phyloP scores from a whole-genome alignment of 1,140 invertebrate species.

The Drosophila yakuba region DNA sequence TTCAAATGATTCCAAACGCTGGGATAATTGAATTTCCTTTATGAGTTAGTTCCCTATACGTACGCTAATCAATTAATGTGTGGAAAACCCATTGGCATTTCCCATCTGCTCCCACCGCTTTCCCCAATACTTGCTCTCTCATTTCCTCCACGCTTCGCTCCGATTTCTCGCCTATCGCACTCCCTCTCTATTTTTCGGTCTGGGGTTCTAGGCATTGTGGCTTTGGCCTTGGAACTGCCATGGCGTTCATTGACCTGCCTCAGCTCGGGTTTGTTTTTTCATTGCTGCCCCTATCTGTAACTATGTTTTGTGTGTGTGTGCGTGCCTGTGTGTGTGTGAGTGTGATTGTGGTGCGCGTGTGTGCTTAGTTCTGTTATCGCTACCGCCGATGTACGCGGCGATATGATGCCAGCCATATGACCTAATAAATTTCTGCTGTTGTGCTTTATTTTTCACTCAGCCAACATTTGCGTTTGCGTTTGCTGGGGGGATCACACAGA shows the following conservation, averaged over 20 bases:
- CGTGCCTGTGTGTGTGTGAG: constrained; percentile 2
- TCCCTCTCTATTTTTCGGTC: constrained; percentile 16
- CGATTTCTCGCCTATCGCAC: constrained; percentile 14
- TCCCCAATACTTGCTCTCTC: neutral
- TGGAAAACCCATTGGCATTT: neutral
- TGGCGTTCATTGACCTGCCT: constrained; percentile 76
- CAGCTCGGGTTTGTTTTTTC: constrained; percentile 59
- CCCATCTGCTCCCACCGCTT: neutral
- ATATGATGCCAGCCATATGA: constrained; percentile 76
- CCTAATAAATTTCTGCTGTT: constrained; percentile 67
- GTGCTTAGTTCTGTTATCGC: constrained; percentile 78
- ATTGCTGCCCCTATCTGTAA: constrained; percentile 56
- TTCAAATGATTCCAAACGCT: neutral
- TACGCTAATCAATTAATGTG: no score
- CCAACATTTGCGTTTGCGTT: constrained; percentile 31
- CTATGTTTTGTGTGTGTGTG: constrained; percentile 11
- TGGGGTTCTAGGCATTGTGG: constrained; percentile 64
- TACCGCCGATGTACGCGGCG: constrained; percentile 66
- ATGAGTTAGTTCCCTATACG: no score
- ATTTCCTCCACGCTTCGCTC: constrained; percentile 7
- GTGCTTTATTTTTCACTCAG: constrained; percentile 46
- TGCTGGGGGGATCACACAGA: neutral
- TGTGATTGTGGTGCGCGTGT: constrained; percentile 40
- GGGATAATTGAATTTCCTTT: no score
- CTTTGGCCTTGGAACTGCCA: constrained; percentile 79